Conservation (phyloP, 2,797 vertebrate species). For the Craterocephalus amniculus region DNA sequence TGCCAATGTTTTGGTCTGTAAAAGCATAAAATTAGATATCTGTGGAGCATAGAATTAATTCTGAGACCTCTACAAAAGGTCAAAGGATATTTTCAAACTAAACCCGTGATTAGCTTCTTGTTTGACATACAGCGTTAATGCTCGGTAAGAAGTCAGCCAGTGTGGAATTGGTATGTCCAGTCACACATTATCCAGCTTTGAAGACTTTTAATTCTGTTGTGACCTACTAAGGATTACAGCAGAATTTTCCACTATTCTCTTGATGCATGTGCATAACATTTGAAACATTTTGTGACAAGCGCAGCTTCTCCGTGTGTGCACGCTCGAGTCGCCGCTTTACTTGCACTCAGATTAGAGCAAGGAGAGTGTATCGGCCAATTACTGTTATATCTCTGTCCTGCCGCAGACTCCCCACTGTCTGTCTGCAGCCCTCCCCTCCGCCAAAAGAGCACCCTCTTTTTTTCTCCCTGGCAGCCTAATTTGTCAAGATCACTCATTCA, state of each 20-base stretch:
- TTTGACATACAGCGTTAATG: slow-evolving; percentile 78
- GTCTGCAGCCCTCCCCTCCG: slow-evolving; percentile 66
- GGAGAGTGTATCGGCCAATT: slow-evolving; percentile 74
- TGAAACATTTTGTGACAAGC: slow-evolving; percentile 33
- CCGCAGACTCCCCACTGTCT: slow-evolving; percentile 63
- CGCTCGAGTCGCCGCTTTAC: slow-evolving; percentile 48
- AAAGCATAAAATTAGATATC: slow-evolving; percentile 83
- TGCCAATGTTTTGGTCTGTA: slow-evolving; percentile 74
- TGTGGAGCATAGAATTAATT: slow-evolving; percentile 82
- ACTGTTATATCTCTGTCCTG: slow-evolving; percentile 77
- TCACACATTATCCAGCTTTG: slow-evolving; percentile 78
- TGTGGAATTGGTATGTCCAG: slow-evolving; percentile 78
- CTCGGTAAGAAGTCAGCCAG: slow-evolving; percentile 72
- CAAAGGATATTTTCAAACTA: slow-evolving; percentile 80
- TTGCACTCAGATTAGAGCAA: slow-evolving; percentile 65
- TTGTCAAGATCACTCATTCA: slow-evolving; percentile 81
- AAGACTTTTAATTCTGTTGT: slow-evolving; percentile 77
- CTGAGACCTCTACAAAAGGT: slow-evolving; percentile 78
- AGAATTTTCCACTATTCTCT: slow-evolving; percentile 70
- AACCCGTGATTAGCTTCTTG: slow-evolving; percentile 78
- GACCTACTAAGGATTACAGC: slow-evolving; percentile 71
- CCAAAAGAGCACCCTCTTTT: slow-evolving; percentile 53
- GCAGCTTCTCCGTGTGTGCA: slow-evolving; percentile 45
- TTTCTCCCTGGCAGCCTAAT: slow-evolving; percentile 67
- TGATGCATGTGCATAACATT: slow-evolving; percentile 59